phyloP scores from a whole-genome alignment of 2,797 vertebrate genomes.

The Darevskia mixta region DNA sequence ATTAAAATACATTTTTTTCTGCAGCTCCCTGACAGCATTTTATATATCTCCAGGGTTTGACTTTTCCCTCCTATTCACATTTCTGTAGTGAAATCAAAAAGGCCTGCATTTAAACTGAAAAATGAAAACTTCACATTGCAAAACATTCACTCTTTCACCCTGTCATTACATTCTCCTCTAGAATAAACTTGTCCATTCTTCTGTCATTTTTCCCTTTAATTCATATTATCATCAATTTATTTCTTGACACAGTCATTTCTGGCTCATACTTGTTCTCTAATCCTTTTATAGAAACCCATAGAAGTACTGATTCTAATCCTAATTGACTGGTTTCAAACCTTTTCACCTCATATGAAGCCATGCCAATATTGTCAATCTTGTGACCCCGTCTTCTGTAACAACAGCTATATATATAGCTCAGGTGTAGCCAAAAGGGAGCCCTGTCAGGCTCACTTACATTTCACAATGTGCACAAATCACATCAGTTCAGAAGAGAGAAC shows the following conservation, averaged over 20 bases:
- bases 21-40: neutral
- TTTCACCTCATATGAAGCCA: neutral
- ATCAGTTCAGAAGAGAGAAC: neutral
- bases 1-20: slow-evolving; percentile 42
- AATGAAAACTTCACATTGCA: slow-evolving; percentile 71
- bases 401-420: slow-evolving; percentile 48
- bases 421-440: slow-evolving; percentile 45
- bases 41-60: slow-evolving; percentile 20
- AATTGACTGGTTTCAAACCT: slow-evolving; percentile 38
- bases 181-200: slow-evolving; percentile 72
- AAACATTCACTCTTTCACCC: slow-evolving; percentile 67
- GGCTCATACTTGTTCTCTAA: slow-evolving; percentile 64
- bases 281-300: slow-evolving; percentile 64
- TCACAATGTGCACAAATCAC: slow-evolving; percentile 18
- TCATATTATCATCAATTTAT: slow-evolving; percentile 75
- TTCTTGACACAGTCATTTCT: slow-evolving; percentile 75
- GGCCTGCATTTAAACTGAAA: slow-evolving; percentile 58
- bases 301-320: slow-evolving; percentile 64
- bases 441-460: slow-evolving; percentile 59
- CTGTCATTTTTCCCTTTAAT: slow-evolving; percentile 72
- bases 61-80: slow-evolving; percentile 29
- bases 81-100: slow-evolving; percentile 64
- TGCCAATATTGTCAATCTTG: slow-evolving; percentile 29
- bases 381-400: slow-evolving; percentile 53
- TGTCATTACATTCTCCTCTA: slow-evolving; percentile 60